Evolutionary conservation across 2,888 invertebrate species (phyloP).

Genomic region (Crematogaster levior): DNA sequence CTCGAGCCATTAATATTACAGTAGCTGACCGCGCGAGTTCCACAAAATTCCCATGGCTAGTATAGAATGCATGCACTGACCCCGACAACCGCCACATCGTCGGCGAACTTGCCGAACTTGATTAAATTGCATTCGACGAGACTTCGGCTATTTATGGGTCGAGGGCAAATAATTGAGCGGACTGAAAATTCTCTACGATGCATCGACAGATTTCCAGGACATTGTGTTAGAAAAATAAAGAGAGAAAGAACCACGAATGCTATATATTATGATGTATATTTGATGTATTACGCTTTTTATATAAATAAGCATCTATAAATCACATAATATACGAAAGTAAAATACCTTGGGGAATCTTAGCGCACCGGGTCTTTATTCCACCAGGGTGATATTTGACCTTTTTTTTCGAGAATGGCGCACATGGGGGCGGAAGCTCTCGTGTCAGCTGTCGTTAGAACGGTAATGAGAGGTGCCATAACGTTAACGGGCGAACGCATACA

Average conservation of each 20-base stretch:
- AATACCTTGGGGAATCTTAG: constrained; percentile 52
- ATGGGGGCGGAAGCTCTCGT: constrained; percentile 59
- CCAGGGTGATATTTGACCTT: constrained; percentile 56
- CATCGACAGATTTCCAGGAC: not conserved
- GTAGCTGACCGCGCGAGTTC: constrained; percentile 69
- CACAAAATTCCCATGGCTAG: constrained; percentile 78
- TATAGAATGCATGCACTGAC: constrained; percentile 75
- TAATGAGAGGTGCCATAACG: constrained; percentile 76
- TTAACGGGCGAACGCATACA: constrained; percentile 74
- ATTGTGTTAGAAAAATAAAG: not conserved
- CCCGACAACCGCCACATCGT: constrained; percentile 62
- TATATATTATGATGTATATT: no score
- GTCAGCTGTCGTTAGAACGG: constrained; percentile 72
- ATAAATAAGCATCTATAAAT: not conserved
- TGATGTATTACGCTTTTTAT: not conserved
- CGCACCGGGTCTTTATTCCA: constrained; percentile 41
- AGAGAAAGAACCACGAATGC: not conserved
- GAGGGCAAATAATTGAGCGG: not conserved
- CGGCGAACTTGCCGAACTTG: constrained; percentile 73
- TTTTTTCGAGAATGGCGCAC: constrained; percentile 55
- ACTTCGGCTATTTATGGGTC: constrained; percentile 52
- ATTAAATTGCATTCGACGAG: constrained; percentile 69
- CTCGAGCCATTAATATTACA: constrained; percentile 76
- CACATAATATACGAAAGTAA: not conserved
- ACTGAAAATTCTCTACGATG: not conserved